These are phyloP conservation scores for Mercenaria mercenaria DNA, from an alignment of 1,140 invertebrate species.

Conservation along the genomic window DNA sequence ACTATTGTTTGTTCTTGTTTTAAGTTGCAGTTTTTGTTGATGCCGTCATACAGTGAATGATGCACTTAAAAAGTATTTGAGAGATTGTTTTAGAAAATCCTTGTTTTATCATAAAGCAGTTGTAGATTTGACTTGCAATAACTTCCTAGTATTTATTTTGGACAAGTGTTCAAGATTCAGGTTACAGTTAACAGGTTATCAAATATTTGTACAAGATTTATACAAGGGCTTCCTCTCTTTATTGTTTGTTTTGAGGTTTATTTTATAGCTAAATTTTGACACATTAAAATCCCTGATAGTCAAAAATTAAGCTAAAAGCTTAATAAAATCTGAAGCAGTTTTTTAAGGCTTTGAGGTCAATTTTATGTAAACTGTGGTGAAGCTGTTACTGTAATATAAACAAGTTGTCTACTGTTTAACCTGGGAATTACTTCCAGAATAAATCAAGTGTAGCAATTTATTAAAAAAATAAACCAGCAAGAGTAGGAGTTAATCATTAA, in stretches of 20 bases:
- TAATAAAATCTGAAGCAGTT: background rate
- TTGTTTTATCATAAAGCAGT: background rate
- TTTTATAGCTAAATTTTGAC: constrained; percentile 32
- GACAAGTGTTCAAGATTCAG: constrained; percentile 23
- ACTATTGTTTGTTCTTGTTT: no score
- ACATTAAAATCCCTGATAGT: constrained; percentile 28
- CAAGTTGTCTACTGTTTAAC: no score
- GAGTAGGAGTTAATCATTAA: no score
- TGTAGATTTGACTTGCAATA: background rate
- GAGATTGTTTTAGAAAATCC: background rate
- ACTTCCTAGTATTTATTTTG: constrained; percentile 27
- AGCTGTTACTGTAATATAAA: no score
- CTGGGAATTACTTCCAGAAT: no score
- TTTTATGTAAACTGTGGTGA: background rate
- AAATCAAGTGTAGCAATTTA: no score
- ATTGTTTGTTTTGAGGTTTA: constrained; percentile 32
- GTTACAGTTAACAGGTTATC: constrained; percentile 33
- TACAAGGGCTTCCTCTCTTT: background rate
- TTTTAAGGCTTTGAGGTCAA: background rate
- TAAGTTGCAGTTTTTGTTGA: no score
- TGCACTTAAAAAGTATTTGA: no score
- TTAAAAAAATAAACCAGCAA: no score
- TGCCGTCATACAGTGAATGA: background rate
- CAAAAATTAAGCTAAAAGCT: background rate
- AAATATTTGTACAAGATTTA: constrained; percentile 42